Conservation (phyloP, 2,888 invertebrate genomes). For the Hymenopus coronatus region DNA sequence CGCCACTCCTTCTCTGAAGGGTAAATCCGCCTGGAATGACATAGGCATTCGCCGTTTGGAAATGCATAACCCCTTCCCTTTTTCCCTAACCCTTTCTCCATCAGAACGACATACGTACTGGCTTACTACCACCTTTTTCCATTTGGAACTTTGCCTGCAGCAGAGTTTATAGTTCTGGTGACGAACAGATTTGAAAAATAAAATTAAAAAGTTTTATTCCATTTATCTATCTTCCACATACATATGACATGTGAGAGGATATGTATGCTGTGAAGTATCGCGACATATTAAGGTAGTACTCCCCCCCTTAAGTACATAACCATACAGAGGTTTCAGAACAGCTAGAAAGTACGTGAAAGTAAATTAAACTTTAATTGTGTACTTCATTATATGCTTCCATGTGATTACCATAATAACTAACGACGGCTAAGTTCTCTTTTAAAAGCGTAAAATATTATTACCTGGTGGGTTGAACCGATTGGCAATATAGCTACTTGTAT, state of each 20-base stretch:
- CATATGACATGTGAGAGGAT: background rate
- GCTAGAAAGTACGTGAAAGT: too few relatives aligned
- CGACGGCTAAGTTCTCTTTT: too few relatives aligned
- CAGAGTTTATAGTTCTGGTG: background rate
- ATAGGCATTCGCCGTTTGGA: background rate
- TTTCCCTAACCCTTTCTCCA: background rate
- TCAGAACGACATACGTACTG: background rate
- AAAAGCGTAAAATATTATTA: too few relatives aligned
- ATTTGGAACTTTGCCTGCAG: slow-evolving; percentile 13
- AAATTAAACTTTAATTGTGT: too few relatives aligned
- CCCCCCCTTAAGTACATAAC: background rate
- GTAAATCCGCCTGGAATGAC: background rate
- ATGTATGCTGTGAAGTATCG: background rate
- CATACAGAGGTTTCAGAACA: too few relatives aligned
- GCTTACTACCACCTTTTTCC: background rate
- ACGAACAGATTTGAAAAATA: background rate
- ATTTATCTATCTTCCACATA: background rate
- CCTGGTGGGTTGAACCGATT: too few relatives aligned
- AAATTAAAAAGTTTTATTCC: background rate
- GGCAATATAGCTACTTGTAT: too few relatives aligned
- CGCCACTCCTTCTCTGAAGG: background rate
- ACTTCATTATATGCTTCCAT: too few relatives aligned
- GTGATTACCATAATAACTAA: too few relatives aligned
- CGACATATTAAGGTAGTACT: background rate
- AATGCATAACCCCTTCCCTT: background rate